Conservation (phyloP, 2,888 invertebrate species). For the Automeris io region DNA sequence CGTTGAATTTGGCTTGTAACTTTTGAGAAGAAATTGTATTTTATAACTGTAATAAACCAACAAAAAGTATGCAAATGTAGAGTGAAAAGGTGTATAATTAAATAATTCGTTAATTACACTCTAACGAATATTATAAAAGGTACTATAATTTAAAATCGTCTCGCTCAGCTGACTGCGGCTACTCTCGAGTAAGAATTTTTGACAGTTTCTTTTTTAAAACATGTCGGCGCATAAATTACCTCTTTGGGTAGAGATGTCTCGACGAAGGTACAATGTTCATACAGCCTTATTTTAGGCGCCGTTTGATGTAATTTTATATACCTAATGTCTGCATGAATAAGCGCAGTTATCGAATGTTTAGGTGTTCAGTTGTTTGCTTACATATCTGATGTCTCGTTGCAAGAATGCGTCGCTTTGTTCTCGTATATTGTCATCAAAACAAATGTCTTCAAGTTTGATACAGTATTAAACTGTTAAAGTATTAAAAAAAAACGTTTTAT, state of each 20-base stretch:
- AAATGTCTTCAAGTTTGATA: not conserved
- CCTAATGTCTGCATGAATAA: slow-evolving; percentile 14
- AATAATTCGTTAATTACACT: not conserved
- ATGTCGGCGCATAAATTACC: not conserved
- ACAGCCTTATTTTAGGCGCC: not conserved
- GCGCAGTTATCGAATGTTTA: slow-evolving; percentile 16
- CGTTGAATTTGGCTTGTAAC: no score
- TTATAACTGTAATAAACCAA: not conserved
- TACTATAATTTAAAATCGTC: not conserved
- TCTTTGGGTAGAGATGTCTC: no score
- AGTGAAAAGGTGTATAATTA: not conserved
- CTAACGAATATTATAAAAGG: not conserved
- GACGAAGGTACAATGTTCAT: not conserved
- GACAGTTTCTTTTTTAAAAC: not conserved
- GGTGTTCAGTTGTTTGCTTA: slow-evolving; percentile 23
- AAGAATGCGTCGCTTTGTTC: slow-evolving; percentile 35
- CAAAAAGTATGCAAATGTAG: not conserved
- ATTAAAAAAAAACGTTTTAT: not conserved
- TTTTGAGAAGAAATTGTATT: not conserved
- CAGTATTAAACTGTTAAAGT: not conserved
- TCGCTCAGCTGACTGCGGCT: not conserved
- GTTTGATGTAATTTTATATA: not conserved
- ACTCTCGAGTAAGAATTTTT: not conserved
- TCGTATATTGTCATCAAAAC: slow-evolving; percentile 6
- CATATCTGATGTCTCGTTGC: slow-evolving; percentile 8